Evolutionary conservation across 2,113 vertebrate genomes (phyloP), one percentile per base, ranked within the genome.

Genomic region (Crotalus helleri): DNA sequence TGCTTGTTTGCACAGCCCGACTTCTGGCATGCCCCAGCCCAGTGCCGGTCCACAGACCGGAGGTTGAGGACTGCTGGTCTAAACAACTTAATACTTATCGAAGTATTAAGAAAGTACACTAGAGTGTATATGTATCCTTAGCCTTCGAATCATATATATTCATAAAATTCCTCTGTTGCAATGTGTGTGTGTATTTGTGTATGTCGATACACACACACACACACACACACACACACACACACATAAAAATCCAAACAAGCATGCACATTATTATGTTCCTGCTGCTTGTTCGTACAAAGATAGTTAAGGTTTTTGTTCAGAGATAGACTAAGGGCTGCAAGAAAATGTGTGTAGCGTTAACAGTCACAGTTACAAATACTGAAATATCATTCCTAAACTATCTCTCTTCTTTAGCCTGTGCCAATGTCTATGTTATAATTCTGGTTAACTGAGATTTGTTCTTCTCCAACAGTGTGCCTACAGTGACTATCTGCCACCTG

Each of bases 401-500:
- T 26, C 24, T 94, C 95, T 94, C 94, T 94, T 95, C 93, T 96
- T 57, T 94, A 94, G 94, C 93, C 95, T 95, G 94, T 74, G 94
- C 95, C 96, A 95, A 95, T 96, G 93, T 95, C 88, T 89, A 88
- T 88, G 95, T 74, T 93, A 93, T 91, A 86, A 93, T 94, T 94
- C 96, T 95, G 94, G 93, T 94, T 96, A 95, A 94, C 93, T 5
- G 24, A 93, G 92, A 93, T 94, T 93, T 95, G 94, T 96, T 96
- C 93, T 44, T 88, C 90, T 59, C 94, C 1, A n/a, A 94, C 95
- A 96, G 93, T 93, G 44, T 92, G 93, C n/a, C 94, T 94, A 95
- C 95, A 96, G 94, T 91, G 61, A 95, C 93, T 94, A 91, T 49
- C 94, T 81, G 93, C 94, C 97, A 97, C 97, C 96, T 97, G 97